phyloP scores from a whole-genome alignment of 2,797 vertebrate genomes.

The Rousettus madagascariensis region DNA sequence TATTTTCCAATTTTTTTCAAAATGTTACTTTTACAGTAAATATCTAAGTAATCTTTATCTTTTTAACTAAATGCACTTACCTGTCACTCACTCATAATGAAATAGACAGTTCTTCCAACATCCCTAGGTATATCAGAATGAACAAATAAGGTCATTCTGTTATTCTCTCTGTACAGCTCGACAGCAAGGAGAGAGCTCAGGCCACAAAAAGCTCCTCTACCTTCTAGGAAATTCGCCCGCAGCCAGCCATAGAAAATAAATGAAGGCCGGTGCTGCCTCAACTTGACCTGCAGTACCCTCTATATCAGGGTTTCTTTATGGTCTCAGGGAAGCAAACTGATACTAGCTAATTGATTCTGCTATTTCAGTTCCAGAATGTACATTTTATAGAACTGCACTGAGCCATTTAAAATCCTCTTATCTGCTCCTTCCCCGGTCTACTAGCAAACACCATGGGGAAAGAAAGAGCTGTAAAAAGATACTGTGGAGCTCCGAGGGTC shows the following conservation, averaged over 20 bases:
- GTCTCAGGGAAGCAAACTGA: not conserved
- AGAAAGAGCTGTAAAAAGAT: too few species aligned
- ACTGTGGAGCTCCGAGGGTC: not conserved
- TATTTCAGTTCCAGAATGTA: not conserved
- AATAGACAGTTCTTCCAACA: not conserved
- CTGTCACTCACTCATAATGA: not conserved
- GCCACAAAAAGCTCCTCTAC: rapidly evolving
- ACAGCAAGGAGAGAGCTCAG: not conserved
- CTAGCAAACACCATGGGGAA: not conserved
- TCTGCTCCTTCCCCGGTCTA: not conserved
- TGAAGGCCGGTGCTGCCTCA: too few species aligned
- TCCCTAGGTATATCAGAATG: not conserved
- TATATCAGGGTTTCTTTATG: not conserved
- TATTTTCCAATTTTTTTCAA: not conserved
- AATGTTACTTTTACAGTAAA: not conserved
- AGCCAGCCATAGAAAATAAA: not conserved
- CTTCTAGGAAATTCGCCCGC: not conserved
- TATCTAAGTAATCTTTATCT: not conserved
- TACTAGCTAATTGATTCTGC: not conserved
- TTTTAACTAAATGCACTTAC: not conserved
- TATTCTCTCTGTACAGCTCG: not conserved
- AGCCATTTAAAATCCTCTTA: not conserved
- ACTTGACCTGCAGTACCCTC: not conserved
- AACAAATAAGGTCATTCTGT: not conserved
- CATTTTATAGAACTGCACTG: not conserved